Evolutionary conservation across 2,888 invertebrate species (phyloP), one percentile per base, ranked within the genome.

Genomic region (Drosophila dives): DNA sequence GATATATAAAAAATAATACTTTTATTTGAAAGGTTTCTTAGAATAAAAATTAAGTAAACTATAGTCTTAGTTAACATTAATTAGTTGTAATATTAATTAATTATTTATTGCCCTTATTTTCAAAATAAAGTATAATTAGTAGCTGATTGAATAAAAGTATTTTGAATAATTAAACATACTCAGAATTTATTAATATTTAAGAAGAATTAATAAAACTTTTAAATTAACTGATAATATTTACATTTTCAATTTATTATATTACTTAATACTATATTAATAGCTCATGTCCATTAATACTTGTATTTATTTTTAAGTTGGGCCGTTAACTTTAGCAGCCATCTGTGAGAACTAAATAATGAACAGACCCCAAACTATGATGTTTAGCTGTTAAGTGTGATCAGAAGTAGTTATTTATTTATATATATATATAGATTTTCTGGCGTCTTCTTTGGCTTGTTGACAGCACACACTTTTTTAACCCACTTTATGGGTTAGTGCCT

Each of bases 381-480:
- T 64, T 10, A 20, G 40, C 20, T 15, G 29, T 60, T 36, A 20
- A 20, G 29, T 4, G 12, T n/a, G 40, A 55, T 38, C 38, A 20
- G 20, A 20, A 11, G 32, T 36, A 32, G 36, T 34, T 40, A 54
- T 38, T 36, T 45, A n/a, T 54, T 8, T 38, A 48, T 12, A 45
- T 5, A 23, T 17, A 17, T 33, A 32, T 20, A 17, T 12, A 48
- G n/a, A n/a, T 11, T 36, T 36, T 23, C 34, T 54, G 17, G 54
- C 54, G 11, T 54, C 54, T 36, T 36, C 51, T 5, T 15, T 10
- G 53, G 23, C 26, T 26, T 12, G 51, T 42, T 45, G 69, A 59
- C 69, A 59, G 69, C 58, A 45, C 33, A 40, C 48, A 70, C 40
- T 70, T 40, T 55, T 53, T 32, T 59, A 50, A 38, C 38, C 51